These are phyloP conservation scores for Merops nubicus DNA, from an alignment of 2,113 vertebrate species.

Conservation along the genomic window DNA sequence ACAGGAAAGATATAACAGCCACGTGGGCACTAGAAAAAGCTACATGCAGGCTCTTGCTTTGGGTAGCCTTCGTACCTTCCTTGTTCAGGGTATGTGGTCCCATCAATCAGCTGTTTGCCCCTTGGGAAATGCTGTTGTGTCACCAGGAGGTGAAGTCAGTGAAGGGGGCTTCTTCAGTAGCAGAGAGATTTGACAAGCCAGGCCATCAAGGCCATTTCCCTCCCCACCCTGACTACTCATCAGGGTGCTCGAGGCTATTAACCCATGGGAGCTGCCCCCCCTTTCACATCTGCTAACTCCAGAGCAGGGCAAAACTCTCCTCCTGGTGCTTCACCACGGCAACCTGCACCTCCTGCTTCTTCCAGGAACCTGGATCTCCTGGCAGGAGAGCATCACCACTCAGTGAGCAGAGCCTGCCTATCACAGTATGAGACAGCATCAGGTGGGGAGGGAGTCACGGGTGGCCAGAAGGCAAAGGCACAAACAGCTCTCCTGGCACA, in stretches of 20 bases:
- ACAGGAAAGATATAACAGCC: not conserved
- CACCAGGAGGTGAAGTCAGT: not conserved
- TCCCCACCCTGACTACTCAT: not conserved
- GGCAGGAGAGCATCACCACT: not conserved
- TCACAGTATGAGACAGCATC: not conserved
- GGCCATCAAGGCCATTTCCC: not conserved
- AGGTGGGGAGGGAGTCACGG: not conserved
- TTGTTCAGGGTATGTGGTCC: not conserved
- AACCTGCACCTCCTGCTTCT: not conserved
- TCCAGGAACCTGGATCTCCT: not conserved
- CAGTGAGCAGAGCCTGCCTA: not conserved
- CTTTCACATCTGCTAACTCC: not conserved
- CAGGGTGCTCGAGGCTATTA: not conserved
- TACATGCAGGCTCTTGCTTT: slow-evolving; percentile 31
- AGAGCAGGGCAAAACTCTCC: not conserved
- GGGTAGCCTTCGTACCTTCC: not conserved
- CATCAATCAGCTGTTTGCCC: not conserved
- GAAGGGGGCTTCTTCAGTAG: not conserved
- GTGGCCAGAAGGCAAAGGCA: slow-evolving; percentile 2
- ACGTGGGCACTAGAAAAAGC: not conserved
- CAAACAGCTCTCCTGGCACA: not conserved
- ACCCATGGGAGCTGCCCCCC: not conserved
- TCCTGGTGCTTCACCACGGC: not conserved
- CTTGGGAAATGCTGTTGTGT: not conserved
- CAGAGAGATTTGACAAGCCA: not conserved